Conservation (phyloP, 2,113 vertebrate species). For the Meles meles region DNA sequence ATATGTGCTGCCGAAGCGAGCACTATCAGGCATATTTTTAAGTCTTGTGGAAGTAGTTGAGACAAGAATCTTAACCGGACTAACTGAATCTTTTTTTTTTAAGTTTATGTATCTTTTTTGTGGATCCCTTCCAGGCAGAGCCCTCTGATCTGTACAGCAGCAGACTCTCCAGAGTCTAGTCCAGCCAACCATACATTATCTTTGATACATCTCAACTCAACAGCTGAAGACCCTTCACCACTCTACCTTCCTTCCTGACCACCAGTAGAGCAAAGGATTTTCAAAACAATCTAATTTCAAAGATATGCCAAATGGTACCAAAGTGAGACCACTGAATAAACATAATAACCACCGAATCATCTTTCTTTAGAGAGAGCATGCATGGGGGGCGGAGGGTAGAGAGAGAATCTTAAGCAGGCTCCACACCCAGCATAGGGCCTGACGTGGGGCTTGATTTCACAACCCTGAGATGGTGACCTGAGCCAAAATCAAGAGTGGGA, state of each 20-base stretch:
- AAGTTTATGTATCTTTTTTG: background rate
- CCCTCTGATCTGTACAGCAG: background rate
- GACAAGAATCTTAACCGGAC: constrained; percentile 2
- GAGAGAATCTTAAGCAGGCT: background rate
- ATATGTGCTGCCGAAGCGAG: too few species aligned
- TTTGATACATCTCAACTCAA: background rate
- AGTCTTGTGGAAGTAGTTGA: background rate
- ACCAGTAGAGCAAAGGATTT: constrained; percentile 1
- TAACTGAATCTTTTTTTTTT: background rate
- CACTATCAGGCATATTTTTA: background rate
- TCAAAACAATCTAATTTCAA: constrained; percentile 40
- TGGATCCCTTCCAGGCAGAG: background rate
- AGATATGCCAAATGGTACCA: background rate
- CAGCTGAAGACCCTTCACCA: background rate
- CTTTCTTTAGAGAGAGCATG: background rate
- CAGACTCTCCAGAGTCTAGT: background rate
- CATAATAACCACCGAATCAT: background rate
- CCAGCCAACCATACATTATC: background rate
- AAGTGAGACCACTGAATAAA: background rate
- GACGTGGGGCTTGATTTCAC: background rate
- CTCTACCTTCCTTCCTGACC: background rate
- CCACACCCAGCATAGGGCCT: background rate
- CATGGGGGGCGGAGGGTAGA: background rate
- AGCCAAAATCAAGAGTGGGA: background rate
- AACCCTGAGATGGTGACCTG: background rate